Conservation (phyloP, 2,113 vertebrate genomes). For the Agelaius phoeniceus region DNA sequence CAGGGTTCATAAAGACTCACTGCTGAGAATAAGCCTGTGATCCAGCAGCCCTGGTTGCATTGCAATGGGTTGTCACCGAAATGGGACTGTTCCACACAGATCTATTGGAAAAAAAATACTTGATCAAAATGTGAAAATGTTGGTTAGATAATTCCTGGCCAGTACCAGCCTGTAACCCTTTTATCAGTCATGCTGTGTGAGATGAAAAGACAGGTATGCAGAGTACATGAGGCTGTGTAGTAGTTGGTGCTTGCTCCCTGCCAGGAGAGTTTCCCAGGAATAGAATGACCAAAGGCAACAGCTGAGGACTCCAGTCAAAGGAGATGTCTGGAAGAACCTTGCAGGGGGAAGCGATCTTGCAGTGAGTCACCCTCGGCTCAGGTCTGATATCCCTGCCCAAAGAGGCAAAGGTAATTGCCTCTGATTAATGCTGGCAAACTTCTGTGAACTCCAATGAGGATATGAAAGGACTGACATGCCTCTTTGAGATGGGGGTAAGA, state of each 20-base stretch:
- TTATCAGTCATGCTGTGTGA: not conserved
- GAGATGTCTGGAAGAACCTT: constrained; percentile 29
- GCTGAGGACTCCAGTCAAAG: constrained; percentile 12
- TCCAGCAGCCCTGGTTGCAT: not conserved
- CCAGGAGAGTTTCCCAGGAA: constrained; percentile 20
- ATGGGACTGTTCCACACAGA: not conserved
- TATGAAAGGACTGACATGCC: constrained; percentile 52
- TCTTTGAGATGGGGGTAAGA: constrained; percentile 54
- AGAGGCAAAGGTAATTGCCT: constrained; percentile 47
- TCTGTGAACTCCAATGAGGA: constrained; percentile 50
- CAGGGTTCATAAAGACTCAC: not conserved
- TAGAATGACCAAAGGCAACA: constrained; percentile 5
- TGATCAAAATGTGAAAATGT: not conserved
- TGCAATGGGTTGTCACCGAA: not conserved
- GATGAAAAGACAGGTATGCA: not conserved
- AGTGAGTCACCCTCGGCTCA: constrained; percentile 13
- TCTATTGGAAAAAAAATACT: not conserved
- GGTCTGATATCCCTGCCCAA: constrained; percentile 44
- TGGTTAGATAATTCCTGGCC: not conserved
- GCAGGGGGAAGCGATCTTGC: not conserved
- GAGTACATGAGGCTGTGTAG: not conserved
- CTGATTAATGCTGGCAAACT: constrained; percentile 52
- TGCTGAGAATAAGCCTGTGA: not conserved
- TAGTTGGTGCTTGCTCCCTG: not conserved
- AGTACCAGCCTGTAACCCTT: not conserved